These are phyloP conservation scores for Ataeniobius toweri DNA, from an alignment of 2,797 vertebrate species.

Conservation along the genomic window DNA sequence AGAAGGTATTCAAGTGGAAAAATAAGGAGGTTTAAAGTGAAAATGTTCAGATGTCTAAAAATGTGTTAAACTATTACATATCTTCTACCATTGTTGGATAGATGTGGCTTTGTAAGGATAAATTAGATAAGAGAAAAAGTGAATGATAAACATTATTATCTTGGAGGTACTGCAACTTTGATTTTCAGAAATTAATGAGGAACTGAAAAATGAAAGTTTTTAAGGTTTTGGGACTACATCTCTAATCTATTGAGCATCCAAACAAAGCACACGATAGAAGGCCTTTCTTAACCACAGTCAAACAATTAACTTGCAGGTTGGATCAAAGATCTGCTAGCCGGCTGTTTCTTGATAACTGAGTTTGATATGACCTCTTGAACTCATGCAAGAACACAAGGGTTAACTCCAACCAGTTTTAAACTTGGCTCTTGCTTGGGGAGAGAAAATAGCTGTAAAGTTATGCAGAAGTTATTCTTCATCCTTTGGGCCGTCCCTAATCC, in stretches of 20 bases:
- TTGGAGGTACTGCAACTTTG: neutral
- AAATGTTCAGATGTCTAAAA: neutral
- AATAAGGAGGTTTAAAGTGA: too few species aligned
- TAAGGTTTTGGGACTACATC: neutral
- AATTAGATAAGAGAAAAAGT: neutral
- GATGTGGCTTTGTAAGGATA: neutral
- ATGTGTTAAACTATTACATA: neutral
- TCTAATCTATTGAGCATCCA: neutral
- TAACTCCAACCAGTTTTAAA: slow-evolving; percentile 78
- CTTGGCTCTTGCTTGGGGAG: slow-evolving; percentile 78
- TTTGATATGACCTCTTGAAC: slow-evolving; percentile 17
- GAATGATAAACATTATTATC: neutral
- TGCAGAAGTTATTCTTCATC: slow-evolving; percentile 88
- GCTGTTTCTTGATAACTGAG: neutral
- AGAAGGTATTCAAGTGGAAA: neutral
- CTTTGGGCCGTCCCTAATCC: slow-evolving; percentile 86
- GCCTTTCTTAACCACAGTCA: neutral
- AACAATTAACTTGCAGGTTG: neutral
- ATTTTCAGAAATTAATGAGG: neutral
- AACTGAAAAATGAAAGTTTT: neutral
- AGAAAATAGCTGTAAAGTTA: slow-evolving; percentile 87
- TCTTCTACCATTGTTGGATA: too few species aligned
- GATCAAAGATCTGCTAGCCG: neutral
- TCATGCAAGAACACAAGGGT: slow-evolving; percentile 69
- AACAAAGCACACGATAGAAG: neutral